phyloP scores from a whole-genome alignment of 92 coral and sea anemone genomes.

The Bergia puertoricense region DNA sequence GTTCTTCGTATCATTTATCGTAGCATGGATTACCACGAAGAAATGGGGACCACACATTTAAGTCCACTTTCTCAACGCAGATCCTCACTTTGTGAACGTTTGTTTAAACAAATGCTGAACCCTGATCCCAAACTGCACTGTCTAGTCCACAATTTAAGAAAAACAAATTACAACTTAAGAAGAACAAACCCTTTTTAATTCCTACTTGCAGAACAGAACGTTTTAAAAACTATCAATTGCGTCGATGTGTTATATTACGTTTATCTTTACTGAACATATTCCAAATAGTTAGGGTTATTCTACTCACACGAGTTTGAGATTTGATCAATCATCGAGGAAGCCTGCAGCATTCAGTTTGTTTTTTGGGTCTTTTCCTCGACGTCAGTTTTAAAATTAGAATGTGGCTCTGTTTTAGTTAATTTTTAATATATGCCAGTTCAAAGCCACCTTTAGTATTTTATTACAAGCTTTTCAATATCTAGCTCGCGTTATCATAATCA shows the following conservation, averaged over 20 bases:
- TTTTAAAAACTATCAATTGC: too few relatives aligned
- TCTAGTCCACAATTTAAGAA: not conserved
- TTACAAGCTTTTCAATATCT: too few relatives aligned
- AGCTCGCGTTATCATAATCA: too few relatives aligned
- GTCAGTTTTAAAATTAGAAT: too few relatives aligned
- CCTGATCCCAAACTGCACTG: not conserved
- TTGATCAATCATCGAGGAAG: slow-evolving; percentile 12
- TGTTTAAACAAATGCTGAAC: too few relatives aligned
- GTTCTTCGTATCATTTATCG: not conserved
- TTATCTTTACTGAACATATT: too few relatives aligned
- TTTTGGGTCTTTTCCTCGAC: not conserved
- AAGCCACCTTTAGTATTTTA: too few relatives aligned
- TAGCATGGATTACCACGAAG: too few relatives aligned
- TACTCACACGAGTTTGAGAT: slow-evolving; percentile 3
- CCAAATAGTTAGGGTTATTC: not conserved
- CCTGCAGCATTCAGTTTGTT: slow-evolving; percentile 2
- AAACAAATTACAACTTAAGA: not conserved
- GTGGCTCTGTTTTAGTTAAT: too few relatives aligned
- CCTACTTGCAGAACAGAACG: not conserved
- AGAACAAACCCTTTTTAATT: too few relatives aligned
- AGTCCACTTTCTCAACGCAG: not conserved
- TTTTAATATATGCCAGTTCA: too few relatives aligned
- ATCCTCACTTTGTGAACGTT: too few relatives aligned
- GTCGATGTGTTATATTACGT: not conserved
- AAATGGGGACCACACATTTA: not conserved